Base-by-base conservation (phyloP, 2,113 vertebrate species). In the Jacana jacana region DNA sequence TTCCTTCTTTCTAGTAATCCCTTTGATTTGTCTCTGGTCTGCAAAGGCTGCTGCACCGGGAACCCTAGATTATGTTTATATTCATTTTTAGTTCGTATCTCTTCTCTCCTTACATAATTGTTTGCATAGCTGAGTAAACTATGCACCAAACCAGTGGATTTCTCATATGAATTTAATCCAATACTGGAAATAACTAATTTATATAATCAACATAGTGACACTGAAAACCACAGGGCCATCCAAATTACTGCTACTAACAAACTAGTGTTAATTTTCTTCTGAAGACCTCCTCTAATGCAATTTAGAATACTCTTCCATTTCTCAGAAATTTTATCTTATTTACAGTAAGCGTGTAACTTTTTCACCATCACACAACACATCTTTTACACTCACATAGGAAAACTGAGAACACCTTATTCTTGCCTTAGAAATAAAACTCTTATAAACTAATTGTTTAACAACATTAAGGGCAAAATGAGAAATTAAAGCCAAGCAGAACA, bases 201-300 rank as follows among this genome's bases (percentile, higher is more conserved):
- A 73, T 46, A 65, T 49, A 80, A 87, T n/a, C 22, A 64, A 73
- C 0, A 0, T 33, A 81, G 25, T 48, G 19, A 80, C 22, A 70
- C 11, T 77, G 75, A 79, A 94, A 93, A 94, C 86, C n/a, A 86
- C n/a, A 89, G 91, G 63, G 85, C 61, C 49, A 89, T 49, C 19
- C 57, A 91, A 94, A 89, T 82, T 77, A 86, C 23, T 80, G 11
- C 75, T 55, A 72, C 40, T 54, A 89, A 87, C 25, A 65, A 89
- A 89, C 66, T 24, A 72, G 6, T 19, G 25, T 49, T 82, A 87
- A 94, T 95, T 89, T 84, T 79, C 35, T 92, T 64, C 48, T 61
- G 52, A 90, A 76, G 40, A 79, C 7, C 13, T 81, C 51, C 46
- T 48, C 35, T 92, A 87, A 82, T n/a, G 27, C 61, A 87, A 82